A percentile compares a stretch with the other conserved stretches of the same genome.
Evolutionary conservation across 2,888 invertebrate genomes (phyloP).

Genomic region (Lamproptera curius): DNA sequence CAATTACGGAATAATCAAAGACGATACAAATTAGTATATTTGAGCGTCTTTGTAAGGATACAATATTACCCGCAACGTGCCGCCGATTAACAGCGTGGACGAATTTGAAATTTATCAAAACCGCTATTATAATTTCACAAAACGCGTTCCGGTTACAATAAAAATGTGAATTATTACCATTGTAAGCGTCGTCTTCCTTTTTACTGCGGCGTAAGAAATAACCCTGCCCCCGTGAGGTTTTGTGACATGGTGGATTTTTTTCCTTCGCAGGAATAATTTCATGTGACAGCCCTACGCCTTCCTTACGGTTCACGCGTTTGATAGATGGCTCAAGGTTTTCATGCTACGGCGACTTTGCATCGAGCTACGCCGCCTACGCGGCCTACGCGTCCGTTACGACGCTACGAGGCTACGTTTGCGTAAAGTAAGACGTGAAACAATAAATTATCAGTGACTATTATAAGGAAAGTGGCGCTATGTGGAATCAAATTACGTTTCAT

Average conservation of each 20-base stretch:
- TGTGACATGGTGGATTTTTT: slow-evolving; percentile 30
- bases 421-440: slow-evolving; percentile 3
- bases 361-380: slow-evolving; percentile 20
- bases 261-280: slow-evolving; percentile 26
- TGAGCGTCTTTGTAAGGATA: too few relatives aligned
- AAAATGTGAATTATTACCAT: slow-evolving; percentile 32
- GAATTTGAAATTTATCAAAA: slow-evolving; percentile 10
- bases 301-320: slow-evolving; percentile 16
- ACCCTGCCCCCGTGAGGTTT: slow-evolving; percentile 24
- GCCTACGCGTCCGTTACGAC: slow-evolving; percentile 15
- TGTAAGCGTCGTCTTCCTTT: slow-evolving; percentile 32
- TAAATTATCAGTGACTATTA: slow-evolving; percentile 3
- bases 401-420: background rate
- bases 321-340: slow-evolving; percentile 30
- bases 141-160: slow-evolving; percentile 28
- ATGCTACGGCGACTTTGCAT: slow-evolving; percentile 26
- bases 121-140: slow-evolving; percentile 27
- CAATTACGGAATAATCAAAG: too few relatives aligned
- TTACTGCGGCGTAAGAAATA: slow-evolving; percentile 35
- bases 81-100: too few relatives aligned
- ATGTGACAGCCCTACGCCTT: slow-evolving; percentile 24
- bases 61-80: too few relatives aligned
- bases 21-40: too few relatives aligned
- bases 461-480: background rate
- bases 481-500: too few relatives aligned